Evolutionary conservation across 2,797 vertebrate species (phyloP).

Genomic region (Crossoptilon crossoptilon): DNA sequence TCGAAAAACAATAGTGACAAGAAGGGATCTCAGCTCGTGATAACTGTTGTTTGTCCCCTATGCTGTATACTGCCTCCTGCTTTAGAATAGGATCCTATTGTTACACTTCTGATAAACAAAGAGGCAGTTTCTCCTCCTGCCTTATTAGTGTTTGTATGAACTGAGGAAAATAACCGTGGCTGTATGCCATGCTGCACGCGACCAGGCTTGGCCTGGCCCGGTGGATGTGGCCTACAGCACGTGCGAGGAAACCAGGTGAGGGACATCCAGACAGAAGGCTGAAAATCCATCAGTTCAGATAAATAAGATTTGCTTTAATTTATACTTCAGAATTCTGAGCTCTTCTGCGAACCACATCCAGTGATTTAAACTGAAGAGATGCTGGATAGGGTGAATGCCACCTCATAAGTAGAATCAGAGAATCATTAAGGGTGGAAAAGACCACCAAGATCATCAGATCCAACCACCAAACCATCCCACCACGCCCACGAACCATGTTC

Average conservation of each 20-base stretch:
- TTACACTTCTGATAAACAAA: conserved; percentile 42
- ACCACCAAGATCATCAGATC: too few relatives aligned
- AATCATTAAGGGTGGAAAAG: too few relatives aligned
- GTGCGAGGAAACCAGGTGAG: background rate
- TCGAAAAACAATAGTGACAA: accelerated
- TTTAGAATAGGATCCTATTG: conserved; percentile 29
- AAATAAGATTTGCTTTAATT: background rate
- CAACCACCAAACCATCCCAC: too few relatives aligned
- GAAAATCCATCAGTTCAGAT: background rate
- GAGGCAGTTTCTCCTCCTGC: conserved; percentile 6
- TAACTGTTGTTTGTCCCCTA: background rate
- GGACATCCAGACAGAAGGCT: background rate
- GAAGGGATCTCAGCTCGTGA: background rate
- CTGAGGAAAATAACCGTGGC: background rate
- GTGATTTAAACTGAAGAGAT: background rate
- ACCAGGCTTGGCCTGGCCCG: background rate
- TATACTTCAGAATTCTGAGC: background rate
- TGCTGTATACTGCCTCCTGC: background rate
- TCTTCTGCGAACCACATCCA: background rate
- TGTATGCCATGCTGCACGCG: background rate
- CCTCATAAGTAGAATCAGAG: too few relatives aligned
- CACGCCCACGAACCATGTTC: too few relatives aligned
- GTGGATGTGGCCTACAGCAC: background rate
- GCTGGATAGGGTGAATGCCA: background rate
- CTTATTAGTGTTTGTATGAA: background rate